Evolutionary conservation across 2,797 vertebrate species (phyloP), one percentile per base, ranked within the genome.

Genomic region (Xerus rutilus): DNA sequence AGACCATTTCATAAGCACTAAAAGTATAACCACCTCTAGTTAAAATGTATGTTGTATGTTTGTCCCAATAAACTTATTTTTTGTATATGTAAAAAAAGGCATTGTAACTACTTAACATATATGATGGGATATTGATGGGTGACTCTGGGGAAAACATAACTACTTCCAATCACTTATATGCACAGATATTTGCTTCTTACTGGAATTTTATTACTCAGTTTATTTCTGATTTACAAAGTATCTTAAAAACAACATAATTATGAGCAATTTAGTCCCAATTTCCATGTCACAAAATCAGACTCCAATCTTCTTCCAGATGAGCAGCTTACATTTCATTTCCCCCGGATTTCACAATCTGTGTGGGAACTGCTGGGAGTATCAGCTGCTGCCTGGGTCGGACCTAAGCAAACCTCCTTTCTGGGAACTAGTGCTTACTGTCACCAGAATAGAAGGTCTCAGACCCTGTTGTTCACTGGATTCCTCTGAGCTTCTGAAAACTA

Each of bases 191-290:
- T 92, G 23, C 73, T 81, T 92, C 67, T 89, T 32, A 62, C 32
- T 64, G 64, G 20, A 93, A 70, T 39, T 93, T 77, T 70, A 86
- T 52, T 85, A 82, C 23, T 93, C 28, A n/a, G 32, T 74, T 94
- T 88, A 95, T 52, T 87, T 94, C 43, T 82, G 30, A 96, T 43
- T 94, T 86, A 76, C 3, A 69, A 93, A 84, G 47, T 64, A 49
- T 95, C 76, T 93, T 91, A 62, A 91, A 86, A 91, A 47, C 15
- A 96, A 64, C n/a, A 78, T 57, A 89, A 91, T 67, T 32, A 81
- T 35, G 83, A 93, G 76, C 81, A 87, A 76, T 47, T 87, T 54
- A 89, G 52, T 59, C 67, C 20, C 54, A 93, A 47, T n/a, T 81
- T 62, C 67, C 45, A 65, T n/a, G 39, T 74, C 67, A 86, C 45